These are phyloP conservation scores for Eunapius fragilis DNA, from an alignment of 37 sponge, comb jelly and placozoan genomes.

Conservation along the genomic window DNA sequence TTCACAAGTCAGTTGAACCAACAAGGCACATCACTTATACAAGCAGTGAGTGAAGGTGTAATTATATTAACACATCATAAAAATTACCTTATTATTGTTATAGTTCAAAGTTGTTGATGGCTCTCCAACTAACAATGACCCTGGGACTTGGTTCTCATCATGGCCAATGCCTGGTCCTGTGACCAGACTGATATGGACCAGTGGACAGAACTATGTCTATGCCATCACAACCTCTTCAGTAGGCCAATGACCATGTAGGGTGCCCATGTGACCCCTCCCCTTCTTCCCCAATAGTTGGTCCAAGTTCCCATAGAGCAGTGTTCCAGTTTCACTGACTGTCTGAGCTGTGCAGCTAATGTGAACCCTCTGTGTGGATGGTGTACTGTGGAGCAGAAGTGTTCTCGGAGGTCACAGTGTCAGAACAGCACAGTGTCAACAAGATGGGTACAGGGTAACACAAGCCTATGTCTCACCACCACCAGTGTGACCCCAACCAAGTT, in stretches of 20 bases:
- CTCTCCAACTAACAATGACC: background rate
- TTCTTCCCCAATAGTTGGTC: constrained; percentile 26
- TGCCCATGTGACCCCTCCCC: background rate
- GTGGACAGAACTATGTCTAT: constrained; percentile 55
- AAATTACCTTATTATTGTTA: background rate
- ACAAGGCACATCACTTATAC: background rate
- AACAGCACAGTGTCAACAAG: constrained; percentile 43
- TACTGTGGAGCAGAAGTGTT: constrained; percentile 87
- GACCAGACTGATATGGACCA: constrained; percentile 22
- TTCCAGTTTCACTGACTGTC: constrained; percentile 39
- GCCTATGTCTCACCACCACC: constrained; percentile 6
- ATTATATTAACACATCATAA: background rate
- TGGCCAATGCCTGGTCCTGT: constrained; percentile 31
- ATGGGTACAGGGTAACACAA: constrained; percentile 25
- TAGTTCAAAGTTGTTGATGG: background rate
- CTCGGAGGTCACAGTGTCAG: constrained; percentile 62
- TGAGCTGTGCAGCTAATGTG: constrained; percentile 23
- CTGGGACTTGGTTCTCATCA: background rate
- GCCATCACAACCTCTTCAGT: constrained; percentile 26
- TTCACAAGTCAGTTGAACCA: background rate
- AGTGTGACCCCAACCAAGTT: constrained; percentile 16
- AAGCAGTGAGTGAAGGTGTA: background rate
- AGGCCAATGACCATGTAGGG: background rate
- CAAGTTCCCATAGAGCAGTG: constrained; percentile 57
- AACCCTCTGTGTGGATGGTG: constrained; percentile 95